Conservation (phyloP, 2,113 vertebrate species). For the Uria aalge region DNA sequence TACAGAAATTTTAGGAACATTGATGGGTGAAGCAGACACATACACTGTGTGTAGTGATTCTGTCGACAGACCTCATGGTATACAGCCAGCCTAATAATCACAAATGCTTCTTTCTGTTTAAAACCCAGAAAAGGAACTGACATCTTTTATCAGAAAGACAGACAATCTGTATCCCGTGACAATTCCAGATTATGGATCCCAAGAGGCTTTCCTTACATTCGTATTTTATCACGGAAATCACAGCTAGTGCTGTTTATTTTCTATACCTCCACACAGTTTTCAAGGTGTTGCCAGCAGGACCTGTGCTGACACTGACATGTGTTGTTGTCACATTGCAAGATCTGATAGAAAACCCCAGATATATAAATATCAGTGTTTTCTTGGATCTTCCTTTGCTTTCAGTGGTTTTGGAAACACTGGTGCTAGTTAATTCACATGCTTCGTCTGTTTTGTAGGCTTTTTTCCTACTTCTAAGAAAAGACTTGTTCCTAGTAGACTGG, state of each 20-base stretch:
- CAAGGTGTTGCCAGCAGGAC: constrained; percentile 84
- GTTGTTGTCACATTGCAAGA: constrained; percentile 81
- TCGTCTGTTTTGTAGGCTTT: constrained; percentile 16
- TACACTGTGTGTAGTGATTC: constrained; percentile 50
- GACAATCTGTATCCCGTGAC: constrained; percentile 80
- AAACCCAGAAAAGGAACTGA: constrained; percentile 79
- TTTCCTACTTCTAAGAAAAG: constrained; percentile 30
- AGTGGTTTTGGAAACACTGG: constrained; percentile 52
- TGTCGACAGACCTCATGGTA: constrained; percentile 69
- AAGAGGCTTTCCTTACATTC: constrained; percentile 75
- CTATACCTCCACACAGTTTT: constrained; percentile 71
- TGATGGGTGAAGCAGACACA: constrained; percentile 31
- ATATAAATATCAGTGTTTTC: constrained; percentile 68
- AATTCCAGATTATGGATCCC: constrained; percentile 85
- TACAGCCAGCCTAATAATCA: constrained; percentile 77
- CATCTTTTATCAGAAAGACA: constrained; percentile 85
- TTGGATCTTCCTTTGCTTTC: constrained; percentile 68
- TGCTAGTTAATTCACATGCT: constrained; percentile 45
- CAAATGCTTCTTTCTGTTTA: constrained; percentile 77
- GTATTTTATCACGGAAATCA: constrained; percentile 81
- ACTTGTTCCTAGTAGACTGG: constrained; percentile 18
- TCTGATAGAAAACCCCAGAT: constrained; percentile 75
- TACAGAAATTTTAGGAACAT: constrained; percentile 38
- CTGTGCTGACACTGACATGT: constrained; percentile 77
- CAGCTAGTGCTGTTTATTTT: constrained; percentile 74